Percentiles rank a stretch among this genome's conserved stretches.
These are phyloP conservation scores for Idris sp. DNA, from an alignment of 1,140 invertebrate genomes.

Conservation along the genomic window DNA sequence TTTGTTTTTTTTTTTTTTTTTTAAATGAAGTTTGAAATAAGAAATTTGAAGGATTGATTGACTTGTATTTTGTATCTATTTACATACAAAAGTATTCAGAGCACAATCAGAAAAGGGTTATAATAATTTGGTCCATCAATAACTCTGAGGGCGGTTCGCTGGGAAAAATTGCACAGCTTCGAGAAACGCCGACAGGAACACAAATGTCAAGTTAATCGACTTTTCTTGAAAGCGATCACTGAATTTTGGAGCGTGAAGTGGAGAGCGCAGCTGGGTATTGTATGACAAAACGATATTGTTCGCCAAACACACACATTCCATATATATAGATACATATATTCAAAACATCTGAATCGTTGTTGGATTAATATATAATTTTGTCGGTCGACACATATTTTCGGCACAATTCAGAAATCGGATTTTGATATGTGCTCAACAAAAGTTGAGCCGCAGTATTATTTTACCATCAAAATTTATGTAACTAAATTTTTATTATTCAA, in stretches of 20 bases:
- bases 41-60: too few relatives aligned
- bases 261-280: constrained; percentile 44
- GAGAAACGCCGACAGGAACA: constrained; percentile 25
- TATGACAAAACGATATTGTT: constrained; percentile 41
- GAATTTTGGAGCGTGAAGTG: constrained; percentile 40
- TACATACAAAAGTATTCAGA: too few relatives aligned
- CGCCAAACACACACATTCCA: constrained; percentile 35
- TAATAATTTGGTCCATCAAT: constrained; percentile 10
- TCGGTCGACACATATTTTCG: constrained; percentile 30
- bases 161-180: constrained; percentile 44
- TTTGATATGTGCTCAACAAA: constrained; percentile 45
- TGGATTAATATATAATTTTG: constrained; percentile 48
- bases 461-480: too few relatives aligned
- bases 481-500: too few relatives aligned
- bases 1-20: too few relatives aligned
- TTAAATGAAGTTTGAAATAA: too few relatives aligned
- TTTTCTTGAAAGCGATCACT: constrained; percentile 47
- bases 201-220: constrained; percentile 58
- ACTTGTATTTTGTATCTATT: too few relatives aligned
- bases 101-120: too few relatives aligned
- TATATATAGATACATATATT: too few relatives aligned
- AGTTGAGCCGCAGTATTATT: neutral
- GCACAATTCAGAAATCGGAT: constrained; percentile 2
- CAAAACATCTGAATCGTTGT: constrained; percentile 32
- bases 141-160: neutral